Base-by-base conservation (phyloP, 2,797 vertebrate species). In the Echiichthys vipera region DNA sequence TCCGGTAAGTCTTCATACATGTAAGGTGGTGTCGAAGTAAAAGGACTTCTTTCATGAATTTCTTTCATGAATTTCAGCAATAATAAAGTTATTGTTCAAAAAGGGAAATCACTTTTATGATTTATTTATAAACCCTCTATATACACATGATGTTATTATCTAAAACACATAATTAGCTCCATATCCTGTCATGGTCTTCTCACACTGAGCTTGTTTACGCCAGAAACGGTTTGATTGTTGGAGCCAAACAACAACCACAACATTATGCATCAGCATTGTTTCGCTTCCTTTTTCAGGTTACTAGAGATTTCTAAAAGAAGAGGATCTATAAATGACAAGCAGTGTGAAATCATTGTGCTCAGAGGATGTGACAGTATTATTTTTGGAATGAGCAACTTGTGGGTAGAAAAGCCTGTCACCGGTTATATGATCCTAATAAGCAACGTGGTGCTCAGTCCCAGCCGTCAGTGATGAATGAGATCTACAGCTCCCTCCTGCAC, bases 401-500 rank as follows among this genome's bases (percentile, higher is more conserved):
- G 42, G 66, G 54, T 24, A 55, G 61, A 27, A 1, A 46, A n/a
- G 70, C 20, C 13, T 1, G 2, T 36, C 25, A 7, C 10, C 20
- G 13, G 47, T 77, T 56, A 64, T 61, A 34, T 51, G 62, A 70
- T 46, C 59, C 32, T 56, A 36, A 57, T 70, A 36, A 74, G 43
- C 5, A 12, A 8, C 3, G 45, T 51, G 67, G 29, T 13, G 18
- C 58, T 78, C 62, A n/a, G n/a, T 45, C 51, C 73, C 53, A 74
- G 59, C 67, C 20, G 58, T 65, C 78, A 30, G 25, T 49, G 62
- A 51, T 74, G 77, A 83, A 81, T 68, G 64, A 77, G 66, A 71
- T 51, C 67, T 34, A 50, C 58, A 45, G 46, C 50, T 58, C 51
- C 71, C 62, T 74, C 70, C 75, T 70, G 65, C 34, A 71, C 46